Percentiles rank a stretch among this genome's conserved stretches.
Conservation (phyloP, 1,140 invertebrate genomes). For the Acromyrmex heyeri region DNA sequence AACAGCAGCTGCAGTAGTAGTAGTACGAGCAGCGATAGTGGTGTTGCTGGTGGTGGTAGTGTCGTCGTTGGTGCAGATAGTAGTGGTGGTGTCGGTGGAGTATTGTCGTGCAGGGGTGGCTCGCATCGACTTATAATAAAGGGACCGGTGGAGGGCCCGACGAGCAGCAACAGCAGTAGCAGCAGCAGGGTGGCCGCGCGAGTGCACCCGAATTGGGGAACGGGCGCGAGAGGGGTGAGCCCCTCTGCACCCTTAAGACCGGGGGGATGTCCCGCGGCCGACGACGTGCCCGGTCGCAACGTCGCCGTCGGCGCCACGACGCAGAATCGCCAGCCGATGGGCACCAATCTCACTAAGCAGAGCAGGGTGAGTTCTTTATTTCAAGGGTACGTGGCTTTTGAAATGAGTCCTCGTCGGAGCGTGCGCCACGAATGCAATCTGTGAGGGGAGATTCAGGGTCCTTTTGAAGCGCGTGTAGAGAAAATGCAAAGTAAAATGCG, state of each 20-base stretch:
- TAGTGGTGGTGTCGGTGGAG: slow-evolving; percentile 10
- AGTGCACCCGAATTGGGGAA: slow-evolving; percentile 80
- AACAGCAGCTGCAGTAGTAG: slow-evolving; percentile 3
- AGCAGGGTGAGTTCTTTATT: slow-evolving; percentile 79
- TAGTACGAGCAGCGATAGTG: slow-evolving; percentile 29
- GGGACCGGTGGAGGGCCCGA: slow-evolving; percentile 78
- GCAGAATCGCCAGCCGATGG: slow-evolving; percentile 81
- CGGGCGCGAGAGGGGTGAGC: slow-evolving; percentile 79
- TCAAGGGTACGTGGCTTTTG: not conserved
- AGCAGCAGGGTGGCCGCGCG: slow-evolving; percentile 83
- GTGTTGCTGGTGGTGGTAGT: not conserved
- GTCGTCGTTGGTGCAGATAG: slow-evolving; percentile 26
- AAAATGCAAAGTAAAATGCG: not conserved
- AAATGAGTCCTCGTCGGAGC: not conserved
- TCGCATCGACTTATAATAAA: slow-evolving; percentile 74
- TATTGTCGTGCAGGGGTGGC: slow-evolving; percentile 68
- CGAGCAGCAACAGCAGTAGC: slow-evolving; percentile 75
- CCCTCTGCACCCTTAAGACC: slow-evolving; percentile 79
- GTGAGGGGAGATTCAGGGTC: not conserved
- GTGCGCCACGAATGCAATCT: not conserved
- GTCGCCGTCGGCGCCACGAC: slow-evolving; percentile 69
- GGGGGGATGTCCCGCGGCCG: slow-evolving; percentile 80
- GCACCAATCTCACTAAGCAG: slow-evolving; percentile 82
- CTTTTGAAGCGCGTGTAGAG: not conserved
- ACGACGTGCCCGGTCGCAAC: slow-evolving; percentile 74